phyloP scores from a whole-genome alignment of 2,888 invertebrate species.

The Spialia ferax region DNA sequence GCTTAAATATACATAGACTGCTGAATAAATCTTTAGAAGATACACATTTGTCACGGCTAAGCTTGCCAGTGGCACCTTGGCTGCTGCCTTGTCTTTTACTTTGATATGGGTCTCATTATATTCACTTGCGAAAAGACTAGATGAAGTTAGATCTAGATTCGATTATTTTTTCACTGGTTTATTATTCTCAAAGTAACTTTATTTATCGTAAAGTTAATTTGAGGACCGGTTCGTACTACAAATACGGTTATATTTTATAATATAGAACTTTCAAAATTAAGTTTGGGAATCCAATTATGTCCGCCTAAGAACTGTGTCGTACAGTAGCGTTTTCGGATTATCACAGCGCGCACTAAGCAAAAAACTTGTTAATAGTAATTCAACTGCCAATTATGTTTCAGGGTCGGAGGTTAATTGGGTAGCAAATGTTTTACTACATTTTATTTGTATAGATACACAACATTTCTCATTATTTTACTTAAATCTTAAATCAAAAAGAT shows the following conservation, averaged over 20 bases:
- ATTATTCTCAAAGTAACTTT: neutral
- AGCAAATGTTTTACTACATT: neutral
- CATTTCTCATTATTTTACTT: neutral
- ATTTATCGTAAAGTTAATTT: neutral
- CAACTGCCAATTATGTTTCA: neutral
- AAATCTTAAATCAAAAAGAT: neutral
- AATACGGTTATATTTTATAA: too few relatives aligned
- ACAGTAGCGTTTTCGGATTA: neutral
- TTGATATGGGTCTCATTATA: conserved; percentile 38
- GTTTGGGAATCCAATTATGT: neutral
- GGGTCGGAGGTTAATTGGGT: neutral
- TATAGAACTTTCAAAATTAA: neutral
- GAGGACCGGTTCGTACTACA: neutral
- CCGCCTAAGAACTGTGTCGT: neutral
- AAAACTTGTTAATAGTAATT: neutral
- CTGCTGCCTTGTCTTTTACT: conserved; percentile 26
- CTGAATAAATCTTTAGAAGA: conserved; percentile 30
- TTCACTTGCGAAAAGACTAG: conserved; percentile 28
- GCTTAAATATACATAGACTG: conserved; percentile 3
- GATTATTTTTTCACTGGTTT: conserved; percentile 14
- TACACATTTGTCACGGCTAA: conserved; percentile 33
- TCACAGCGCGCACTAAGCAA: neutral
- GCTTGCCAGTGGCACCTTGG: conserved; percentile 33
- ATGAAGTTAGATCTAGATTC: conserved; percentile 27
- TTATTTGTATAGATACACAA: neutral